These are phyloP conservation scores for Drosophila nigricruria DNA, from an alignment of 2,888 invertebrate genomes.

Conservation along the genomic window DNA sequence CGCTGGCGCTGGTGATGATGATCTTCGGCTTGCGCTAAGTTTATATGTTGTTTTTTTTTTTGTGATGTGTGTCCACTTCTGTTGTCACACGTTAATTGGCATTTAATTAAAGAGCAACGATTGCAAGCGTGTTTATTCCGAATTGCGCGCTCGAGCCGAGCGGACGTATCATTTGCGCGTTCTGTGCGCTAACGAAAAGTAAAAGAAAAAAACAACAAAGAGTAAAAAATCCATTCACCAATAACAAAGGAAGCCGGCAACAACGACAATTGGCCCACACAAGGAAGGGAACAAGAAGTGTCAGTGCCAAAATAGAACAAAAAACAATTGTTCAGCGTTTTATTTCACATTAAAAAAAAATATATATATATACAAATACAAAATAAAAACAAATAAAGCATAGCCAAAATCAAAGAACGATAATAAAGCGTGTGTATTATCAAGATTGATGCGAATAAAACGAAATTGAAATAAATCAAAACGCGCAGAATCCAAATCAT, in stretches of 20 bases:
- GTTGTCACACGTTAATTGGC: constrained; percentile 81
- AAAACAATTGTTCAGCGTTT: constrained; percentile 25
- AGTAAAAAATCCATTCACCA: constrained; percentile 13
- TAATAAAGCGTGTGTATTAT: constrained; percentile 23
- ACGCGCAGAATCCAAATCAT: constrained; percentile 69
- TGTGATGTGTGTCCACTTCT: constrained; percentile 43
- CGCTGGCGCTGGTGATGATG: constrained; percentile 40
- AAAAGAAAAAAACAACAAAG: constrained; percentile 5
- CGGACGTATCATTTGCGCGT: constrained; percentile 40
- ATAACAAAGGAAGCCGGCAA: constrained; percentile 65
- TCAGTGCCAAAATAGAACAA: constrained; percentile 20
- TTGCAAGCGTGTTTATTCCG: constrained; percentile 64
- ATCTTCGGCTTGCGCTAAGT: constrained; percentile 39
- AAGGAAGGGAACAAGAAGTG: constrained; percentile 45
- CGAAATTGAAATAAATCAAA: constrained; percentile 48
- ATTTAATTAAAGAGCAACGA: constrained; percentile 75
- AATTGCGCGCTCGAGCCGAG: constrained; percentile 55
- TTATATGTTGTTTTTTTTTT: constrained; percentile 17
- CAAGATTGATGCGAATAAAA: constrained; percentile 24
- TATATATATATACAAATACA: background rate
- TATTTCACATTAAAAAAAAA: background rate
- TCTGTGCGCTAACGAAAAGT: constrained; percentile 20
- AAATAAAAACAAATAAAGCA: background rate
- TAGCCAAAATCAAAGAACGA: background rate
- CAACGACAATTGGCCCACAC: constrained; percentile 14